phyloP scores from a whole-genome alignment of 2,113 vertebrate genomes.

The human (Homo sapiens) region GRCh38 chr11:123471501-123472000 shows the following conservation, averaged over 20 bases:
- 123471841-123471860: neutral
- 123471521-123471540: neutral
- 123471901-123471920: neutral
- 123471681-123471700: neutral
- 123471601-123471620: neutral
- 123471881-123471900: neutral
- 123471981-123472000: too few relatives aligned
- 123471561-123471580: neutral
- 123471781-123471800: neutral
- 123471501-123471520: neutral
- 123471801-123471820: neutral
- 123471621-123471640: neutral
- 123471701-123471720: neutral
- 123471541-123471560: neutral
- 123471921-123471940: neutral
- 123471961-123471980: neutral
- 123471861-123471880: neutral
- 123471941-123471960: neutral
- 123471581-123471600: neutral
- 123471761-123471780: neutral
- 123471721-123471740: neutral
- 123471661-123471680: neutral
- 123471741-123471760: neutral
- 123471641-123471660: neutral
- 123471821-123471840: neutral